Evolutionary conservation across 2,113 vertebrate species (phyloP), one percentile per base, ranked within the genome.

Genomic region (Lepisosteus oculatus): DNA sequence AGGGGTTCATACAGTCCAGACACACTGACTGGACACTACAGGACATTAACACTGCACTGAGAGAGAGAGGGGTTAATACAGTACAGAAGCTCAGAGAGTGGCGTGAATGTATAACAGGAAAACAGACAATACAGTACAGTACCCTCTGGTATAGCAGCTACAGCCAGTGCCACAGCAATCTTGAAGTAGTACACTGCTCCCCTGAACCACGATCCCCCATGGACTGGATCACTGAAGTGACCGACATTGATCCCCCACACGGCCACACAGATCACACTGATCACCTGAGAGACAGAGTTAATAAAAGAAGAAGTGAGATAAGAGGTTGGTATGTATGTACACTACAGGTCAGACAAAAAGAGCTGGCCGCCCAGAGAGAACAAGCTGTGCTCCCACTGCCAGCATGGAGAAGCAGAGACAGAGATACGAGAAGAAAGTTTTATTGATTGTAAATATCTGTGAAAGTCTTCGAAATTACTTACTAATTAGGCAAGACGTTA

Each of bases 241-340:
- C 95, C 95, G 0, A 97, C 95, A 76, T 97, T 97, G 84, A 97
- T 97, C 45, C 93, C 90, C 95, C 95, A 97, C n/a, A 97, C 95
- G 0, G 95, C 95, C 72, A 97, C 93, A 2, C 95, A 97, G 88
- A 97, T 97, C 81, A 97, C 84, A n/a, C 92, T 95, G 83, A 97
- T 97, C 76, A 97, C 95, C 88, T 97, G 88, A 79, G 82, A 89
- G 11, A 72, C 14, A 75, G 42, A 65, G 51, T 42, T 8, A 29
- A 13, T 6, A 55, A 44, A 55, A 55, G n/a, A 17, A n/a, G n/a
- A 47, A 66, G 61, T 43, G 14, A 67, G 29, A 63, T 12, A 73
- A 44, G 71, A 51, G 42, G 56, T 51, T 51, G 47, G 8, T 51
- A 51, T 9, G 8, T 29, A 29, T 29, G 47, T 51, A 51, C 47